phyloP scores from a whole-genome alignment of 2,797 vertebrate species.

The Sebastes cheni region DNA sequence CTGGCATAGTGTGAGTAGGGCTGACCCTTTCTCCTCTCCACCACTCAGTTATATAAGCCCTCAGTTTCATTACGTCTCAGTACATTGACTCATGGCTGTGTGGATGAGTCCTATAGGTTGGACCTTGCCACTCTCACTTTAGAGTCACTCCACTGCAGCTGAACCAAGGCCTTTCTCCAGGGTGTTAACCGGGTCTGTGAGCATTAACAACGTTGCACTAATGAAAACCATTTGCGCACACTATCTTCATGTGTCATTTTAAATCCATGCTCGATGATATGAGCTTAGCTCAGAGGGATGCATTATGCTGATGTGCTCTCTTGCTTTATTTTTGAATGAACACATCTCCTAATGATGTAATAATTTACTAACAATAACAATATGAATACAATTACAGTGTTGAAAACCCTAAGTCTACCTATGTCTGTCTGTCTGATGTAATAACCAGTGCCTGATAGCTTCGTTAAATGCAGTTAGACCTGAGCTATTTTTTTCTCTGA shows the following conservation, averaged over 20 bases:
- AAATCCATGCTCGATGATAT: not conserved
- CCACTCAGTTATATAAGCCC: constrained; percentile 59
- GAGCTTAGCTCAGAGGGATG: not conserved
- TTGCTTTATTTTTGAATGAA: not conserved
- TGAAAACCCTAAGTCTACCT: not conserved
- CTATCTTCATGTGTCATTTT: constrained; percentile 20
- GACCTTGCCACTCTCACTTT: constrained; percentile 30
- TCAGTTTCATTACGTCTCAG: constrained; percentile 54
- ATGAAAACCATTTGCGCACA: constrained; percentile 8
- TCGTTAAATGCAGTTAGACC: not conserved
- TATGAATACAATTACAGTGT: not conserved
- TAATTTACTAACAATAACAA: not conserved
- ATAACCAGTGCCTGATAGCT: not conserved
- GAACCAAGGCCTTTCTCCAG: constrained; percentile 23
- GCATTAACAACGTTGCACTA: constrained; percentile 13
- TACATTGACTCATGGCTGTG: constrained; percentile 52
- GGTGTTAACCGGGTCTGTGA: not conserved
- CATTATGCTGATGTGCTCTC: not conserved
- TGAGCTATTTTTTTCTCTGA: constrained; percentile 39
- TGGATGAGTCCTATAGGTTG: constrained; percentile 43
- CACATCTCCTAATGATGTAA: not conserved
- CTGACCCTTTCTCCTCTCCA: constrained; percentile 38
- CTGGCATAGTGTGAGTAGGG: constrained; percentile 18
- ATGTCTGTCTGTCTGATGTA: not conserved
- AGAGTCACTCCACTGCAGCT: constrained; percentile 26